These are phyloP conservation scores for Eumaeus atala DNA, from an alignment of 1,140 invertebrate species.

Conservation along the genomic window DNA sequence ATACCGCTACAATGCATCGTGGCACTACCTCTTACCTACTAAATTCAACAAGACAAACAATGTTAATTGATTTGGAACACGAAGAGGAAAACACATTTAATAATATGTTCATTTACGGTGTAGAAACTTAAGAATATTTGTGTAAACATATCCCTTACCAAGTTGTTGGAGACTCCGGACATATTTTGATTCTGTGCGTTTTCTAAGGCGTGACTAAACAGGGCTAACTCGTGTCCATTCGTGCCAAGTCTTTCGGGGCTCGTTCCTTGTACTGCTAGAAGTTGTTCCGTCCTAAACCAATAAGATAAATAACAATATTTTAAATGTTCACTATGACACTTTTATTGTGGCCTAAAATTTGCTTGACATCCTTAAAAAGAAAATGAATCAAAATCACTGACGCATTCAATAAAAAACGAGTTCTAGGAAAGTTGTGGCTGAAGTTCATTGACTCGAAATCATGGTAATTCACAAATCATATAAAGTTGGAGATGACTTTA, in stretches of 20 bases:
- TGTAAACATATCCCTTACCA: constrained; percentile 37
- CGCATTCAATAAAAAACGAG: neutral
- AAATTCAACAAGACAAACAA: too few relatives aligned
- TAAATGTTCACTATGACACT: neutral
- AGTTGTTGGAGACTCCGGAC: constrained; percentile 53
- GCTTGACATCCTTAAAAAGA: neutral
- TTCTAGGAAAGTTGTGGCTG: neutral
- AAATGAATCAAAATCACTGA: neutral
- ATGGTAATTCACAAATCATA: constrained; percentile 24
- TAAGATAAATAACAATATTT: constrained; percentile 5
- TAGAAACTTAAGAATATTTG: too few relatives aligned
- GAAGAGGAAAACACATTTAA: too few relatives aligned
- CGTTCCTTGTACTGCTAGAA: constrained; percentile 47
- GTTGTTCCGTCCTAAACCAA: constrained; percentile 55
- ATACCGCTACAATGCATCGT: too few relatives aligned
- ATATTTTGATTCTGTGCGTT: constrained; percentile 68
- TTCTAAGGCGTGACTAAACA: constrained; percentile 84
- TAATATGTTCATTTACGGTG: too few relatives aligned
- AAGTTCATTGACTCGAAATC: constrained; percentile 7
- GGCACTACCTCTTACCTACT: too few relatives aligned
- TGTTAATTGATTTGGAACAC: too few relatives aligned
- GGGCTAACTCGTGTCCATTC: constrained; percentile 77
- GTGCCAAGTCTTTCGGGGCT: constrained; percentile 64
- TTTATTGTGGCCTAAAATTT: too few relatives aligned
- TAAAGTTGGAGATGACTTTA: constrained; percentile 30